Conservation (phyloP, 2,797 vertebrate genomes). For the Eremophila alpestris region DNA sequence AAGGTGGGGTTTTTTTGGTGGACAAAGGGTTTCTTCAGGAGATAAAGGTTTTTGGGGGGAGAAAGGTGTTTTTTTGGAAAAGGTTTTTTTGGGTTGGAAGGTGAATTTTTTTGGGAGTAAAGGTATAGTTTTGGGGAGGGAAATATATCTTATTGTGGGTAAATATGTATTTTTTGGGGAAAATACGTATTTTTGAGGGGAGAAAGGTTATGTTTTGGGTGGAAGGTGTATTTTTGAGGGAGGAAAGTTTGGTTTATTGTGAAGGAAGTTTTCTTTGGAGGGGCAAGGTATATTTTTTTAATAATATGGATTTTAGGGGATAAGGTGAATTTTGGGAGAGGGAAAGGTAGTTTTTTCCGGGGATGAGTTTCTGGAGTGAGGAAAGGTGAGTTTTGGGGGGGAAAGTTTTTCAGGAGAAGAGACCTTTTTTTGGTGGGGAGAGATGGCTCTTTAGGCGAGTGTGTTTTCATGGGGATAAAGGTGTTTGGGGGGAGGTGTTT, state of each 20-base stretch:
- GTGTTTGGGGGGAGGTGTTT: neutral
- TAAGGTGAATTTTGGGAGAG: neutral
- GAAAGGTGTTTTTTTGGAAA: neutral
- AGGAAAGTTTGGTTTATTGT: neutral
- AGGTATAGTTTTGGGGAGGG: neutral
- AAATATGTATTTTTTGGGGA: neutral
- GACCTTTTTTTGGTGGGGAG: neutral
- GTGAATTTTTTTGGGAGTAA: neutral
- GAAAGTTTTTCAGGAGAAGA: neutral
- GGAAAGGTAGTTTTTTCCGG: neutral
- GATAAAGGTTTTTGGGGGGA: neutral
- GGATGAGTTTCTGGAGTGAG: neutral
- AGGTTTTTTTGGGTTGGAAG: too few species aligned
- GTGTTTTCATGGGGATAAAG: neutral
- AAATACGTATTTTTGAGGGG: neutral
- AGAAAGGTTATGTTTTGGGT: accelerated
- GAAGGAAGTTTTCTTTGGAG: neutral
- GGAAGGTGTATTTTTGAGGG: neutral
- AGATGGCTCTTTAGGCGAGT: neutral
- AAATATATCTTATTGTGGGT: neutral
- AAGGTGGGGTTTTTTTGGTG: accelerated
- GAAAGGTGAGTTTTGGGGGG: neutral
- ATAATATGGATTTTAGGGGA: neutral
- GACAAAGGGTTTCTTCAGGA: neutral
- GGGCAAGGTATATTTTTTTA: neutral